These are phyloP conservation scores for Nylanderia fulva DNA, from an alignment of 1,140 invertebrate genomes.

Conservation along the genomic window DNA sequence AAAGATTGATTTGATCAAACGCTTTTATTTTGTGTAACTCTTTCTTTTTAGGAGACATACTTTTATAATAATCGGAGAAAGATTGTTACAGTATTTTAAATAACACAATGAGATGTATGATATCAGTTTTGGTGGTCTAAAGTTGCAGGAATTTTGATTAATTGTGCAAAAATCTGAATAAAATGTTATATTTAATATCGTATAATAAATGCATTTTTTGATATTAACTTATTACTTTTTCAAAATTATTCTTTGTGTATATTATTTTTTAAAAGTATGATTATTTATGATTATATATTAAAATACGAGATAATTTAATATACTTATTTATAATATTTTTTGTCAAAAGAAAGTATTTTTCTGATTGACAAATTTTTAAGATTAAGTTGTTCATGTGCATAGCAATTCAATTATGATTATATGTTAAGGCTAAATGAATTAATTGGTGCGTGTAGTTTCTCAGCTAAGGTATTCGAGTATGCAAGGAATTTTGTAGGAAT, in stretches of 20 bases:
- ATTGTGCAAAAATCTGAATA: neutral
- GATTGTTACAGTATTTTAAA: constrained; percentile 3
- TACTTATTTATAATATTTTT: neutral
- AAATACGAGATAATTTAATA: constrained; percentile 1
- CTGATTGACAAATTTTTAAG: neutral
- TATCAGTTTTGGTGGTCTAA: neutral
- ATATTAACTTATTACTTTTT: neutral
- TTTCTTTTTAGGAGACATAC: neutral
- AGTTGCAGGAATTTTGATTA: neutral
- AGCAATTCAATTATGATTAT: constrained; percentile 20
- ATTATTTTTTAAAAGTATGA: neutral
- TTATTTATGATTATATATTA: neutral
- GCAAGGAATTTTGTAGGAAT: neutral
- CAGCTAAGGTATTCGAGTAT: neutral
- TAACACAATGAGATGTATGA: neutral
- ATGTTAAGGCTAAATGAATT: neutral
- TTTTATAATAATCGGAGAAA: constrained; percentile 20
- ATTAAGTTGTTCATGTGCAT: neutral
- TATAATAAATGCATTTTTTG: neutral
- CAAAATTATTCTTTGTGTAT: neutral
- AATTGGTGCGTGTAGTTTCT: neutral
- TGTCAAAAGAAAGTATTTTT: neutral
- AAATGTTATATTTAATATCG: neutral
- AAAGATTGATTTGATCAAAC: neutral
- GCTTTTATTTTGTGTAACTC: neutral